Evolutionary conservation across 2,113 vertebrate genomes (phyloP), one percentile per base, ranked within the genome.

Genomic region (Anhinga rufa): DNA sequence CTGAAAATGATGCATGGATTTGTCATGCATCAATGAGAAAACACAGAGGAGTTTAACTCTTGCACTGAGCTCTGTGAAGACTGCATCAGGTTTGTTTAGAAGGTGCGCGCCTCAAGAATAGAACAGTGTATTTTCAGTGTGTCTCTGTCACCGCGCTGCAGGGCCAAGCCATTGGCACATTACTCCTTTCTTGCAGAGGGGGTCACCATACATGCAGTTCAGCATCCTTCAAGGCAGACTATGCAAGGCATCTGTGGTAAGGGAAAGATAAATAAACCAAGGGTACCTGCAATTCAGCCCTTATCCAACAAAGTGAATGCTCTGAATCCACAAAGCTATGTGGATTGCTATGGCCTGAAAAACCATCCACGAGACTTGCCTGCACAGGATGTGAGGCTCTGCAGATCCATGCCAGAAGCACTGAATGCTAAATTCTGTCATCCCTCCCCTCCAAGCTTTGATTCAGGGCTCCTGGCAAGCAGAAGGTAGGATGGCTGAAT

Each of bases 171-270:
- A 55, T 2, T 2, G 2, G 15, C 44, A 24, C 32, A 5, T 4
- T 1, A 1, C 20, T 71, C 12, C 25, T 44, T 9, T n/a, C 86
- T 19, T 17, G 69, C 32, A 32, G 24, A 74, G 61, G 8, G 4
- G 20, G 34, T 32, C 12, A 18, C 31, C 34, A 15, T 4, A 14
- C 14, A 14, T 1, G 14, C 6, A 6, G 14, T 5, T 28, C 36
- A 34, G 49, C 38, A 36, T 6, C 34, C 34, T 31, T 6, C 28
- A 11, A 15, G 31, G 62, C 36, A 69, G 58, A 6, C 36, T 7
- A 25, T 0, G 0, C 24, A 38, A 0, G 1, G 26, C 1, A 0
- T 8, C 65, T 10, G 12, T 10, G 21, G 36, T 3, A 9, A 62
- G 32, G 21, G 66, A 34, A 49, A 48, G 49, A 68, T 10, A n/a